These are phyloP conservation scores for Alexandromys fortis DNA, from an alignment of 2,113 vertebrate species.

Conservation along the genomic window DNA sequence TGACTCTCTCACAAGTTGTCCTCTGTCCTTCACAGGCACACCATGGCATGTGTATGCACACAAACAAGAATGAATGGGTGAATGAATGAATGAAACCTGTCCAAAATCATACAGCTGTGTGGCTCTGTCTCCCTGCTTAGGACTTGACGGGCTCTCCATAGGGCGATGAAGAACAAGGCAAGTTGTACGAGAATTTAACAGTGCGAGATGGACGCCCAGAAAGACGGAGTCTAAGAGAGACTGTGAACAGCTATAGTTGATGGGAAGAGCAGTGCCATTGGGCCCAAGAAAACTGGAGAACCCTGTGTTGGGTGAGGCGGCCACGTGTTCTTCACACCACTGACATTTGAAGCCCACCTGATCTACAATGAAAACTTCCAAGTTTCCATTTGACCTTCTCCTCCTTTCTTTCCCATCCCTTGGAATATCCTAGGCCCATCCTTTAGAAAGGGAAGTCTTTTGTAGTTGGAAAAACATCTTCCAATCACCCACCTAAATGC, in stretches of 20 bases:
- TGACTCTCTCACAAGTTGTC: neutral
- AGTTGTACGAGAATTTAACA: neutral
- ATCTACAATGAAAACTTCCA: neutral
- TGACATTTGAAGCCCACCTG: neutral
- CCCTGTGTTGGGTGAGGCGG: neutral
- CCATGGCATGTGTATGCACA: rapidly evolving
- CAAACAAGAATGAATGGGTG: too few relatives aligned
- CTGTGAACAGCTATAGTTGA: neutral
- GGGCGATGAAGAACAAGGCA: too few relatives aligned
- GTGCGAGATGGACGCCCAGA: neutral
- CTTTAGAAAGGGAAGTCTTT: neutral
- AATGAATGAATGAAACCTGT: neutral
- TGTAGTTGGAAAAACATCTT: neutral
- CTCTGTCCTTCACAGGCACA: neutral
- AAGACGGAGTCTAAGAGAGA: neutral
- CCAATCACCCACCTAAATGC: neutral
- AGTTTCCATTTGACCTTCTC: neutral
- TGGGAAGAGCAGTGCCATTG: neutral
- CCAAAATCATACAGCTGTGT: neutral
- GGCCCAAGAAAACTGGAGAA: neutral
- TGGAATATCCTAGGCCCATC: neutral
- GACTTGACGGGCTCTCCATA: neutral
- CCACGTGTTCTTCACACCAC: neutral
- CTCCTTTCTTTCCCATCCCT: neutral
- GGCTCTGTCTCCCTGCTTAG: neutral